Evolutionary conservation across 2,888 invertebrate genomes (phyloP), one percentile per base, ranked within the genome.

Genomic region (Fissipunctia ypsillon): DNA sequence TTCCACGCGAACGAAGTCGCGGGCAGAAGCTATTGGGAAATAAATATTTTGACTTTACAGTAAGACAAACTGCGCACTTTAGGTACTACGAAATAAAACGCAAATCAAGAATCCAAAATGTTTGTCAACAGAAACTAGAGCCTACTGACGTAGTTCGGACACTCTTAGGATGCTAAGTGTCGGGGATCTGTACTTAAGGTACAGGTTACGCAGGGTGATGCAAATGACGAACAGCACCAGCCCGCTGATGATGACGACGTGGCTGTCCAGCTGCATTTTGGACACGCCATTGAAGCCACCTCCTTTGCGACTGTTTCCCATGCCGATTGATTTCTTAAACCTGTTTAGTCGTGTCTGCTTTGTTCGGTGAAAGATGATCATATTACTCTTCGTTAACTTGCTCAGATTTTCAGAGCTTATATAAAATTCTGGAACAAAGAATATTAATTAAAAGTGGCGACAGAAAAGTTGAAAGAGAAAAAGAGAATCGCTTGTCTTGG

Each of bases 281-380:
- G 6, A 22, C 1, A 25, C 1, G 10, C 16, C 10, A 31, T 2
- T 9, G 2, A 10, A 14, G 14, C 10, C 5, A 19, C 43, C 0
- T 3, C 68, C 22, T 1, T 50, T 70, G 9, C 75, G 65, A 1
- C 72, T 75, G 0, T 84, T 83, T n/a, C 74, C 83, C 69, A 88
- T 63, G 60, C 87, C 88, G 10, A 89, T 84, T 1, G 83, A 77
- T 71, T 84, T 84, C 65, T 89, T 90, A 28, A 91, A 67, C 12
- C 85, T 87, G 64, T 86, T 80, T 5, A 88, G 68, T 35, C 75
- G 83, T 28, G 77, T 86, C 48, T 71, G 70, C 48, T 80, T 88
- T 28, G 78, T 88, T 22, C 56, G 78, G 64, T 71, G 70, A 28
- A 80, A 75, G 25, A 60, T 64, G 78, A 83, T 86, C 88, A 91